Evolutionary conservation across 2,888 invertebrate species (phyloP).

Genomic region (Frankliniella intonsa): DNA sequence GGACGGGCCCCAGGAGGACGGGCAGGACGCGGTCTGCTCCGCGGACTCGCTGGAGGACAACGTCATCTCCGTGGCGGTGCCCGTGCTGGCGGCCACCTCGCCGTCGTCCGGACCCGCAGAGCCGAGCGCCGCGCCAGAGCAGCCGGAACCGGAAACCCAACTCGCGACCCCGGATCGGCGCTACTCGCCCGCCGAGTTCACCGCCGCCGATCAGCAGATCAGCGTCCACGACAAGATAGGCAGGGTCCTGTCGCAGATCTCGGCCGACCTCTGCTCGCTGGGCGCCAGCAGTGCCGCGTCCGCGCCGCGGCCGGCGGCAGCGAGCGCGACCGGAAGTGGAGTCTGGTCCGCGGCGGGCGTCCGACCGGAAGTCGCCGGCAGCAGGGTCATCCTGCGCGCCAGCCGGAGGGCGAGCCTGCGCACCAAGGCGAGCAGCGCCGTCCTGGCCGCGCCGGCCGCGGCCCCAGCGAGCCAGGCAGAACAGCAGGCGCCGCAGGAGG

Average conservation of each 20-base stretch:
- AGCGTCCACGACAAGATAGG: neutral
- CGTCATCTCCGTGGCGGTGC: too few species aligned
- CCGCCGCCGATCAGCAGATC: neutral
- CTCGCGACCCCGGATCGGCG: too few species aligned
- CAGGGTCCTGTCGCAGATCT: neutral
- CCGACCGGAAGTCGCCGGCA: neutral
- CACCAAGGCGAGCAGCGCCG: neutral
- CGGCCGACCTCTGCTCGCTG: neutral
- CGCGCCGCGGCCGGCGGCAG: neutral
- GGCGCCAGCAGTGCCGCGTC: neutral
- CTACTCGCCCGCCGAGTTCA: conserved; percentile 13
- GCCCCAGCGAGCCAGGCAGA: neutral
- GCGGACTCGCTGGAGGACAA: too few species aligned
- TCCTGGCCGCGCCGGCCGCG: neutral
- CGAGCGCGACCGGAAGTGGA: neutral
- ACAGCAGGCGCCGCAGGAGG: too few species aligned
- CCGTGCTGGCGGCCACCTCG: too few species aligned
- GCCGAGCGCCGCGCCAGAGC: too few species aligned
- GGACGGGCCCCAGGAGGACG: neutral
- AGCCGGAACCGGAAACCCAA: too few species aligned
- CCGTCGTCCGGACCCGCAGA: too few species aligned
- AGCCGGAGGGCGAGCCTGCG: neutral
- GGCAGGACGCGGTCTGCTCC: too few species aligned
- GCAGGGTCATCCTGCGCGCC: neutral
- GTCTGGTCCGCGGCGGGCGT: too few species aligned